Base-by-base conservation (phyloP, 2,888 invertebrate genomes). In the Hirtodrosophila cameraria region DNA sequence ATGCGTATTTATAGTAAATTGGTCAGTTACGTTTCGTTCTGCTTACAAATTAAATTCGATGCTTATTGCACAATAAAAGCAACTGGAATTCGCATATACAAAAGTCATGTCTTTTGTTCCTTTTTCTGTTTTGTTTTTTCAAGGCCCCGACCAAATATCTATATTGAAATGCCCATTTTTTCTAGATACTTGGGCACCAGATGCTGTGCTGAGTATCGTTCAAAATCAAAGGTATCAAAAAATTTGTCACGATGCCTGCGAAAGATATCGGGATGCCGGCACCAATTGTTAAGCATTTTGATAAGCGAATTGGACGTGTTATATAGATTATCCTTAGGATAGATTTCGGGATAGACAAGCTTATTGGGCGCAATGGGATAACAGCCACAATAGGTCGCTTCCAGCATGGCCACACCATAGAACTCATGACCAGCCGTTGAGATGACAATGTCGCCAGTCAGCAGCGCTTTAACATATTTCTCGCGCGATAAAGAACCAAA, bases 341-440 rank as follows among this genome's bases (percentile, higher is more conserved):
- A 95, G 58, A 95, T 92, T 91, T 95, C 95, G 1, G 94, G 94
- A 91, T 95, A 95, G 1, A 94, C 94, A 2, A 95, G 90, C 66
- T 92, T 90, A 72, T 94, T 93, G 4, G 95, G 95, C 46, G 93
- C 93, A 18, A 95, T 88, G 2, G 95, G 95, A 88, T 93, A 93
- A 87, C 95, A 95, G n/a, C 94, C 94, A 66, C 92, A 92, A 72
- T 92, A 92, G 1, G 93, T 92, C n/a, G 94, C 94, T 90, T 95
- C 95, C 59, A 95, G 86, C 95, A 95, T 94, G 15, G 95, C 93
- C 15, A 95, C 94, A 25, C 95, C 95, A 89, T 94, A 95, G 89
- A 95, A 95, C 88, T 95, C 95, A 88, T 95, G 95, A 16, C 92
- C 91, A 1, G 95, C 94, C 4, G 95, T 95, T 0, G 95, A 95